Evolutionary conservation across 2,797 vertebrate genomes (phyloP).

Genomic region (Ataeniobius toweri): DNA sequence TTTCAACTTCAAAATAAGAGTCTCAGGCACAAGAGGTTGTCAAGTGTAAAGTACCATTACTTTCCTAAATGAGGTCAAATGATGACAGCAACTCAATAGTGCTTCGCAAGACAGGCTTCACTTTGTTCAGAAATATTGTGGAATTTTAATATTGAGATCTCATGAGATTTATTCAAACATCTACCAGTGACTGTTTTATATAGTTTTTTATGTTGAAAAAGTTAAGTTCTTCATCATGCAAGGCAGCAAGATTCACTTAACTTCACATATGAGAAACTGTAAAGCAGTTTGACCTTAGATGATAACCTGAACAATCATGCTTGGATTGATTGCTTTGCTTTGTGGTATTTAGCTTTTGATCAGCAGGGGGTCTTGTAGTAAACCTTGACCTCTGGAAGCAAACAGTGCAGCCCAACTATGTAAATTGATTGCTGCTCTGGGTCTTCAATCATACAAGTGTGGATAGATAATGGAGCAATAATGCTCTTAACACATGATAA

Average conservation of each 20-base stretch:
- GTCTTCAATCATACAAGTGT: constrained; percentile 25
- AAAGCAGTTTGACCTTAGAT: not conserved
- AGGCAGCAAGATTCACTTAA: not conserved
- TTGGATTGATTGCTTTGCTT: not conserved
- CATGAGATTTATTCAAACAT: not conserved
- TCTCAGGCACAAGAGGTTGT: no score
- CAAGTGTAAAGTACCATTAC: no score
- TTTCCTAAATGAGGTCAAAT: not conserved
- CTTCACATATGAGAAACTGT: not conserved
- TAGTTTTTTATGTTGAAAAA: not conserved
- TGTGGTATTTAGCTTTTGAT: not conserved
- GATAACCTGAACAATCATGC: not conserved
- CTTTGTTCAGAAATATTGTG: not conserved
- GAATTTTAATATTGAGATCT: not conserved
- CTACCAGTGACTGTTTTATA: not conserved
- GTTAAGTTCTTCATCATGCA: not conserved
- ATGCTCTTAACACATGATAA: constrained; percentile 43
- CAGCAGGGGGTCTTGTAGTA: not conserved
- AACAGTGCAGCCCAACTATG: constrained; percentile 14
- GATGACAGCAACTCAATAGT: not conserved
- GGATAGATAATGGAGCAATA: constrained; percentile 39
- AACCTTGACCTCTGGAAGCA: not conserved
- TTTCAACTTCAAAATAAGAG: no score
- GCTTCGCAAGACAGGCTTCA: not conserved
- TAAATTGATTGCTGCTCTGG: constrained; percentile 18